Conservation (phyloP, 2,888 invertebrate genomes). For the Drosophila tripunctata region DNA sequence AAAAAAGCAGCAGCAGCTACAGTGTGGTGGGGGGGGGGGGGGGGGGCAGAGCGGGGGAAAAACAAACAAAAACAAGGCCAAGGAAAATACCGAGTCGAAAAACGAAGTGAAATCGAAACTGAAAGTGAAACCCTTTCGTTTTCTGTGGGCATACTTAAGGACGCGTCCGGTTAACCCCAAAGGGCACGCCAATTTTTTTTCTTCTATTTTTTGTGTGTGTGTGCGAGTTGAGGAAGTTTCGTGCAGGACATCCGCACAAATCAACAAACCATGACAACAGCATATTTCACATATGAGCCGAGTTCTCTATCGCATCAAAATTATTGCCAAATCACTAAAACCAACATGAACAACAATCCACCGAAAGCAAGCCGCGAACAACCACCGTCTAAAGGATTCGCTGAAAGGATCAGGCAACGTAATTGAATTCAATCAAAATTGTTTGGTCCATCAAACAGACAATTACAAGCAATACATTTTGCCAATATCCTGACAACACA, state of each 20-base stretch:
- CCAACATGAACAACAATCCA: conserved; percentile 63
- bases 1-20: conserved; percentile 25
- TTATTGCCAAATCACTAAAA: conserved; percentile 82
- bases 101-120: conserved; percentile 57
- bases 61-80: conserved; percentile 38
- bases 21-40: no score
- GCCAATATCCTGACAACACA: conserved; percentile 40
- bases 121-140: conserved; percentile 53
- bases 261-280: conserved; percentile 73
- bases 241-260: conserved; percentile 58
- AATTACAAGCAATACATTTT: conserved; percentile 80
- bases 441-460: conserved; percentile 83
- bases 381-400: conserved; percentile 41
- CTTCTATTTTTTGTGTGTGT: background rate
- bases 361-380: conserved; percentile 27
- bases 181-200: no score
- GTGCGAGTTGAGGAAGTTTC: conserved; percentile 12
- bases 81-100: conserved; percentile 21
- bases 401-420: conserved; percentile 47
- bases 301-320: conserved; percentile 38
- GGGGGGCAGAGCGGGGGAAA: conserved; percentile 17
- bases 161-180: conserved; percentile 59
- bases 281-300: conserved; percentile 68
- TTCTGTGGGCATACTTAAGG: conserved; percentile 49
- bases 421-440: conserved; percentile 83